Base-by-base conservation (phyloP, 2,797 vertebrate genomes). In the Gobio occitaniae region DNA sequence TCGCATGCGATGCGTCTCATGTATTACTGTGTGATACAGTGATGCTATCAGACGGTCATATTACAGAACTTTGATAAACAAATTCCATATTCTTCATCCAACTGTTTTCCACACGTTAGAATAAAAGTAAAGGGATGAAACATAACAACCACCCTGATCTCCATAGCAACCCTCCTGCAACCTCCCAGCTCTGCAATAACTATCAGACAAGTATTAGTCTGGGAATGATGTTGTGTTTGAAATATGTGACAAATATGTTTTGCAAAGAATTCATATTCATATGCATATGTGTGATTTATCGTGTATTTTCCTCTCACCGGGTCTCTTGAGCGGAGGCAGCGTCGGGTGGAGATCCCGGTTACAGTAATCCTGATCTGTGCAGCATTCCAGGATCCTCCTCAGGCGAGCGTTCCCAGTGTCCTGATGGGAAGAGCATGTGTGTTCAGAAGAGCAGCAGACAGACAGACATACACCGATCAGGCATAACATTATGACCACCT, bases 311-410 rank as follows among this genome's bases (percentile, higher is more conserved):
- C 10, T 48, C 91, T 94, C 93, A 99, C 98, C 96, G 92, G 95
- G 92, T 17, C 94, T 95, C 90, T 95, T 93, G 78, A 96, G 88
- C 0, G 98, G 98, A 69, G 97, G 97, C 81, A 99, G 91, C 0
- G 97, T 99, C 0, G 98, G 98, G 59, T 96, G 96, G 10, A 99
- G 94, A 88, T 97, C 95, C 90, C 93, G 94, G 89, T 99, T 99
- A 93, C 98, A 99, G 88, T 95, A 98, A 89, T 99, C 96, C 88
- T 95, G 94, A 80, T 97, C 96, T 0, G 95, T 97, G 89, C 98
- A 99, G 86, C 98, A 99, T 91, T 97, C 95, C 5, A 99, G 94
- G 32, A 96, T 95, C 91, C 97, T 95, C 92, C 97, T 96, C 66
- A 92, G 94, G 81, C 96, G 96, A 44, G 96, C 92, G 52, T 96